Evolutionary conservation across 2,888 invertebrate species (phyloP).

Genomic region (Hyppa rectilinea): DNA sequence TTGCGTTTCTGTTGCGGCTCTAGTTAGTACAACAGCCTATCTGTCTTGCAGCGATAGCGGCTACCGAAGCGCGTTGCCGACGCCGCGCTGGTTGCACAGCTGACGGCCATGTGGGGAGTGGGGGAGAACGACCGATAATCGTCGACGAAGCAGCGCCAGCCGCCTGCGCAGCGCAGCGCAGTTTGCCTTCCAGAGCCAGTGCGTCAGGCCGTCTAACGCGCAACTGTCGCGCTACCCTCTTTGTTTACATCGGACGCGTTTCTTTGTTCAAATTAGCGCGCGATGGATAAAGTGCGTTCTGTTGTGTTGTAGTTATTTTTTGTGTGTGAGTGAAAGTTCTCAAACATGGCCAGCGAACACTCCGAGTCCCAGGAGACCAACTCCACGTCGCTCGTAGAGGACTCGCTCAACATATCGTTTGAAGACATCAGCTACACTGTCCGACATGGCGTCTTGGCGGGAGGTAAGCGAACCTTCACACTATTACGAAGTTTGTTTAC

Average conservation of each 20-base stretch:
- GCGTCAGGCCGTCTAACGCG: constrained; percentile 72
- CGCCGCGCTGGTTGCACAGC: constrained; percentile 60
- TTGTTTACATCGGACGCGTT: constrained; percentile 82
- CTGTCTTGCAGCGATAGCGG: constrained; percentile 56
- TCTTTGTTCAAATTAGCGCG: constrained; percentile 78
- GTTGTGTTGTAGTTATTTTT: constrained; percentile 68
- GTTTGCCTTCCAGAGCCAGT: constrained; percentile 67
- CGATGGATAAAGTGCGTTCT: constrained; percentile 74
- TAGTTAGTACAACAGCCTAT: constrained; percentile 37
- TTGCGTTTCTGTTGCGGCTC: constrained; percentile 25
- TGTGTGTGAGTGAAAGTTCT: constrained; percentile 73
- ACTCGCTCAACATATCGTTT: constrained; percentile 92
- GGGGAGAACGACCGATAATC: constrained; percentile 86
- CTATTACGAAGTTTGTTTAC: constrained; percentile 52
- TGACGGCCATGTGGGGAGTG: constrained; percentile 74
- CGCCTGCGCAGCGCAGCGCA: constrained; percentile 65
- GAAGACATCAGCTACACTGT: constrained; percentile 92
- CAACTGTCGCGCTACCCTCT: constrained; percentile 67
- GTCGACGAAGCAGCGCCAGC: constrained; percentile 57
- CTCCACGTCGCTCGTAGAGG: constrained; percentile 83
- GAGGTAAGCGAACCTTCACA: constrained; percentile 84
- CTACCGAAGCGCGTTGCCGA: constrained; percentile 36
- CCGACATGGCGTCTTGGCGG: constrained; percentile 89
- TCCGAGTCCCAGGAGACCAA: constrained; percentile 84
- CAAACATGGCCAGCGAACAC: constrained; percentile 83